A percentile compares a stretch with the other conserved stretches of the same genome.
phyloP scores from a whole-genome alignment of 2,888 invertebrate genomes.

The Hyposoter didymator region DNA sequence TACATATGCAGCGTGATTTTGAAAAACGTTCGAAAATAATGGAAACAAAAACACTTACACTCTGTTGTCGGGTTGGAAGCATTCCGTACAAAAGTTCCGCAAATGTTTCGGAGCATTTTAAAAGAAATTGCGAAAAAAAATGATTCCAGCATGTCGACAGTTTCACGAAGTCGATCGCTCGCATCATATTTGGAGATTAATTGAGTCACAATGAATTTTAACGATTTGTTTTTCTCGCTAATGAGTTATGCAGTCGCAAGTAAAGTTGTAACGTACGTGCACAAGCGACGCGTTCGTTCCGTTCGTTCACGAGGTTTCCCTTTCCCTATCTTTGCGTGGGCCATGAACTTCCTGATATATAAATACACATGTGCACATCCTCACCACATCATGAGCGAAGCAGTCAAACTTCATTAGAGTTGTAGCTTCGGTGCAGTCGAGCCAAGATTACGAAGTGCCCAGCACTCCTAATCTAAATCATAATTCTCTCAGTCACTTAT shows the following conservation, averaged over 20 bases:
- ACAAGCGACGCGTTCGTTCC: constrained; percentile 10
- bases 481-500: constrained; percentile 34
- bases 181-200: neutral
- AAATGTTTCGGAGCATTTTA: neutral
- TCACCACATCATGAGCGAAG: neutral
- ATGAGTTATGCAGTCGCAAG: neutral
- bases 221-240: neutral
- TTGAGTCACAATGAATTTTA: neutral
- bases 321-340: constrained; percentile 32
- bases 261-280: constrained; percentile 28
- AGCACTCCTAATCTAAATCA: constrained; percentile 43
- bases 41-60: neutral
- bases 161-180: neutral
- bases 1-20: neutral
- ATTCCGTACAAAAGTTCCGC: neutral
- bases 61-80: neutral
- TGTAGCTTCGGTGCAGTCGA: constrained; percentile 9
- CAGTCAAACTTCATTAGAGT: constrained; percentile 16
- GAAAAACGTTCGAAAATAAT: neutral
- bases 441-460: constrained; percentile 51
- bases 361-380: neutral
- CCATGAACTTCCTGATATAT: constrained; percentile 56
- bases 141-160: neutral
- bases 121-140: neutral
- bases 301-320: constrained; percentile 6